Conservation (phyloP, 2,797 vertebrate genomes). For the Nothura maculosa region DNA sequence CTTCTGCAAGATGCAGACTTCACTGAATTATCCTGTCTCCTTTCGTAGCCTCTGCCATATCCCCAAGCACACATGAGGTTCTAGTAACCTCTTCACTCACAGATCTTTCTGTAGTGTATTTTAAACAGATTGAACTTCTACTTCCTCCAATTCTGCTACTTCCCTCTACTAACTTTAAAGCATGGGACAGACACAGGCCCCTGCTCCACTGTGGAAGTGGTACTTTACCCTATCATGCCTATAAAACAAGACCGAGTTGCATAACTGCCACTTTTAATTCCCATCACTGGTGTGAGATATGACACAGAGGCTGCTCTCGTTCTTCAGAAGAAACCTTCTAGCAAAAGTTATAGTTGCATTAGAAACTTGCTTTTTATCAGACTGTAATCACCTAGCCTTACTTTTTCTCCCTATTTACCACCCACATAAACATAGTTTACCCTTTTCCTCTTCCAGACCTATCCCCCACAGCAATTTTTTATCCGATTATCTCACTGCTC, state of each 20-base stretch:
- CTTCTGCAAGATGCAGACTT: not conserved
- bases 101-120: not conserved
- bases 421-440: not conserved
- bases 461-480: not conserved
- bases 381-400: not conserved
- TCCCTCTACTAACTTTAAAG: not conserved
- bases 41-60: not conserved
- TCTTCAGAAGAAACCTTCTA: not conserved
- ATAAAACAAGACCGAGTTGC: not conserved
- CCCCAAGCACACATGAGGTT: not conserved
- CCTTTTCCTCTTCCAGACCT: not conserved
- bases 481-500: not conserved
- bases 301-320: not conserved
- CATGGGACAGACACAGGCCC: not conserved
- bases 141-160: not conserved
- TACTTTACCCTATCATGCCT: not conserved
- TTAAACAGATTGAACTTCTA: not conserved
- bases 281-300: rapidly evolving
- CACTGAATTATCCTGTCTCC: not conserved
- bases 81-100: not conserved
- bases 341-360: not conserved
- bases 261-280: not conserved
- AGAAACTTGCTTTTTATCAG: not conserved
- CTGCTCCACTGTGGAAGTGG: not conserved
- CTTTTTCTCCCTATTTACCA: not conserved